Conservation (phyloP, 23 tunicate species). For the Corella eumyota region DNA sequence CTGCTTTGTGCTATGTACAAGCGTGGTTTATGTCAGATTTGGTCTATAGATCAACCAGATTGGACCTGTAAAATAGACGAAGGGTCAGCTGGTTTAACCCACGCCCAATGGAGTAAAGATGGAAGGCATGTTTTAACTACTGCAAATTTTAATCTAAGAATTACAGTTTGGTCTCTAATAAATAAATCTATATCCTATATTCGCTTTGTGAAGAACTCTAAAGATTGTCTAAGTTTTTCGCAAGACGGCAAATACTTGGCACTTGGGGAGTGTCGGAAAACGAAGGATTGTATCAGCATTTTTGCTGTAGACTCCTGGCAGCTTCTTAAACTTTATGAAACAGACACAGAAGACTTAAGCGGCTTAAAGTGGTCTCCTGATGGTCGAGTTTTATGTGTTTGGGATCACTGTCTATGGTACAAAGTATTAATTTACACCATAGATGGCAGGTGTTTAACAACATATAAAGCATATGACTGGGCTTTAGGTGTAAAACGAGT, state of each 20-base stretch:
- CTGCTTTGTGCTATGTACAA: slow-evolving; percentile 81
- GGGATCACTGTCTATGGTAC: slow-evolving; percentile 92
- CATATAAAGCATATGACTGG: slow-evolving; percentile 88
- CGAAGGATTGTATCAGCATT: slow-evolving; percentile 72
- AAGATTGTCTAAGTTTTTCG: slow-evolving; percentile 81
- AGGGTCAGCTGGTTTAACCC: slow-evolving; percentile 82
- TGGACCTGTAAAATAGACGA: slow-evolving; percentile 98
- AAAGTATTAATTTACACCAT: slow-evolving; percentile 75
- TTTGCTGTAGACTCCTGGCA: slow-evolving; percentile 90
- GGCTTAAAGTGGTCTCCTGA: slow-evolving; percentile 90
- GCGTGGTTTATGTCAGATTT: slow-evolving; percentile 74
- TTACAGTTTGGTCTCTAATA: slow-evolving; percentile 91
- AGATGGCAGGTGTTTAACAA: slow-evolving; percentile 79
- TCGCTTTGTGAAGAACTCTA: slow-evolving; percentile 75
- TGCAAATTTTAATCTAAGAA: slow-evolving; percentile 78
- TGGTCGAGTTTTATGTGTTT: slow-evolving; percentile 74
- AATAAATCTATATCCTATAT: slow-evolving; percentile 92
- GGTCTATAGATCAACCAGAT: slow-evolving; percentile 97
- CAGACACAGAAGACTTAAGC: slow-evolving; percentile 78
- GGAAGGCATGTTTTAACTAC: slow-evolving; percentile 83
- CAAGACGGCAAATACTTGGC: slow-evolving; percentile 82
- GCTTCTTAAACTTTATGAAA: slow-evolving; percentile 70
- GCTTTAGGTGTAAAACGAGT: slow-evolving; percentile 74
- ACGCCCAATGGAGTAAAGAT: slow-evolving; percentile 94
- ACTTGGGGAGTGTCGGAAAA: slow-evolving; percentile 75